phyloP scores from a whole-genome alignment of 1,140 invertebrate genomes.

The Calliopsis andreniformis region DNA sequence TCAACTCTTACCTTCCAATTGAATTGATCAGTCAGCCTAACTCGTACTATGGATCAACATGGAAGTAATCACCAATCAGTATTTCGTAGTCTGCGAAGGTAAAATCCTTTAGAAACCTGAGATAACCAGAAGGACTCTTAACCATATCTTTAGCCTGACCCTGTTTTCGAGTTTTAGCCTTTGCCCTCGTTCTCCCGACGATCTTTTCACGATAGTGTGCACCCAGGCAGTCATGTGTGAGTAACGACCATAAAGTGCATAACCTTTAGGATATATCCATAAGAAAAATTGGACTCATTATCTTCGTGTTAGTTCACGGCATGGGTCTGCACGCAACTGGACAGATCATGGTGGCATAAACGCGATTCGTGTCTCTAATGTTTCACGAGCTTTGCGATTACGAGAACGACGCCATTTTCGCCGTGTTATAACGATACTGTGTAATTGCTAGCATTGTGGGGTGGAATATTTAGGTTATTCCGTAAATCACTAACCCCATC shows the following conservation, averaged over 20 bases:
- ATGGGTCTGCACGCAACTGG: neutral
- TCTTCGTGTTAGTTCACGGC: neutral
- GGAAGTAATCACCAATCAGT: too few species aligned
- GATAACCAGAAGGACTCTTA: too few species aligned
- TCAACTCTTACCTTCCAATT: too few species aligned
- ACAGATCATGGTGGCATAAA: neutral
- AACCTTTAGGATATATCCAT: neutral
- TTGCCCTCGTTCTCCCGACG: too few species aligned
- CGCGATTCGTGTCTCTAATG: constrained; percentile 2
- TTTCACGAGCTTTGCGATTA: neutral
- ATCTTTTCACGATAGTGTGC: too few species aligned
- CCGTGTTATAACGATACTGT: constrained; percentile 16
- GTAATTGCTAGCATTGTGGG: constrained; percentile 19
- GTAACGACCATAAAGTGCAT: neutral
- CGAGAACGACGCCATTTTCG: constrained; percentile 22
- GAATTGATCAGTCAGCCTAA: too few species aligned
- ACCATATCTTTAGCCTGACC: too few species aligned
- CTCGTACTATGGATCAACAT: too few species aligned
- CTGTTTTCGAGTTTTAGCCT: too few species aligned
- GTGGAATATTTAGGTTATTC: constrained; percentile 39
- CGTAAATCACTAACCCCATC: constrained; percentile 31
- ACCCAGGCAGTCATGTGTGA: neutral
- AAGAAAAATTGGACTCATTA: neutral
- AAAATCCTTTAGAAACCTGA: too few species aligned
- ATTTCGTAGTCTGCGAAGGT: too few species aligned